Base-by-base conservation (phyloP, 2,113 vertebrate genomes). In the Todiramphus saurophagus region DNA sequence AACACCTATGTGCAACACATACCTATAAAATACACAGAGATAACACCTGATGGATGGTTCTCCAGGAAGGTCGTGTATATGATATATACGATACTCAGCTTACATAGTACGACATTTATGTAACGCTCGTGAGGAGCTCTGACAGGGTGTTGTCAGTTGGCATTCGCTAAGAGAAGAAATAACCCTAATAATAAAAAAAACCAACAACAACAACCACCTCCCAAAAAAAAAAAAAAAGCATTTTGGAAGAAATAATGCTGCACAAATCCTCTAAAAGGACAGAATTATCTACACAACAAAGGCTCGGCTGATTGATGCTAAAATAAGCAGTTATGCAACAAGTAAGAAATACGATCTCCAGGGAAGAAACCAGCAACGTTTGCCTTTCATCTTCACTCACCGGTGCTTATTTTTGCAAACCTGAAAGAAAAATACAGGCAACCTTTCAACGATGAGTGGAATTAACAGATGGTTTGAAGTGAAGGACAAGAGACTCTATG, bases 261-360 rank as follows among this genome's bases (percentile, higher is more conserved):
- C 94, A 95, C 92, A 94, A 95, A 95, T 96, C 94, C 93, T 97
- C 94, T 75, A 51, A 96, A 84, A 90, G 95, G 94, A 94, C 50
- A 44, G 95, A 84, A 87, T 96, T 97, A 94, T 97, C 96, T 97
- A 44, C 93, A 93, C 90, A 90, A 96, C 96, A 97, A 97, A 98
- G 95, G 92, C 87, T 95, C 72, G 23, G 88, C 95, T 96, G 97
- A 98, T 92, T 90, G 91, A 96, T 97, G 94, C 96, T 94, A 97
- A 96, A 98, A 97, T 94, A 96, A 96, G 96, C 92, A 83, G 87
- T 97, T 98, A 96, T 96, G 96, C 94, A 97, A 97, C 94, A 85
- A 96, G 96, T 94, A 96, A 96, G 96, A 97, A 97, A 97, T 91
- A 96, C 0, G 62, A 97, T 92, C 96, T 97, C 93, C 80, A 41